These are phyloP conservation scores for Phortica magna DNA, from an alignment of 2,888 invertebrate genomes.

Conservation along the genomic window DNA sequence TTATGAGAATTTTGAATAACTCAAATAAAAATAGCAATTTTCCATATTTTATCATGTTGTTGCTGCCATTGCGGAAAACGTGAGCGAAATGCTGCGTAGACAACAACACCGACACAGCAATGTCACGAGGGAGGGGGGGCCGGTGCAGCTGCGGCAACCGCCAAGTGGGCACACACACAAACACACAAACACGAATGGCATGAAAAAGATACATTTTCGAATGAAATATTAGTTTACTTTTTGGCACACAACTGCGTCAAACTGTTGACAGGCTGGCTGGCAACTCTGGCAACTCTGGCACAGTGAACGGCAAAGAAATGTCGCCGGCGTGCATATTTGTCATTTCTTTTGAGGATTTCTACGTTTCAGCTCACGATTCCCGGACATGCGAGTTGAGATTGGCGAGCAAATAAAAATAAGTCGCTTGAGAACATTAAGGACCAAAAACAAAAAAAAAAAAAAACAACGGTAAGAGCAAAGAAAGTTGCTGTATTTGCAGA, in stretches of 20 bases:
- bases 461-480: slow-evolving; percentile 59
- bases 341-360: slow-evolving; percentile 69
- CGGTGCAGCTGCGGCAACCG: not conserved
- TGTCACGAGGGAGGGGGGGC: too few relatives aligned
- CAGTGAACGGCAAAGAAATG: slow-evolving; percentile 24
- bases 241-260: slow-evolving; percentile 50
- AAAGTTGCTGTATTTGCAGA: slow-evolving; percentile 46
- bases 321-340: slow-evolving; percentile 58
- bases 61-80: slow-evolving; percentile 12
- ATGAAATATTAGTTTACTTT: slow-evolving; percentile 71
- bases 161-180: not conserved
- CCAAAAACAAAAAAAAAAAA: slow-evolving; percentile 16
- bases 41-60: slow-evolving; percentile 22
- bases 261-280: slow-evolving; percentile 36
- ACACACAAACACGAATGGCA: too few relatives aligned
- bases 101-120: not conserved
- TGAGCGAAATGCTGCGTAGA: not conserved
- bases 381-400: slow-evolving; percentile 37
- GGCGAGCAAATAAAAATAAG: slow-evolving; percentile 36
- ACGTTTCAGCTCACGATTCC: slow-evolving; percentile 7
- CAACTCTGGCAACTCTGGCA: not conserved
- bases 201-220: slow-evolving; percentile 52
- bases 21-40: slow-evolving; percentile 30
- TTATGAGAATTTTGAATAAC: slow-evolving; percentile 24
- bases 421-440: slow-evolving; percentile 20